Percentiles rank a stretch among this genome's conserved stretches.
Conservation (phyloP, 1,140 invertebrate species). For the Brachionus angularis region DNA sequence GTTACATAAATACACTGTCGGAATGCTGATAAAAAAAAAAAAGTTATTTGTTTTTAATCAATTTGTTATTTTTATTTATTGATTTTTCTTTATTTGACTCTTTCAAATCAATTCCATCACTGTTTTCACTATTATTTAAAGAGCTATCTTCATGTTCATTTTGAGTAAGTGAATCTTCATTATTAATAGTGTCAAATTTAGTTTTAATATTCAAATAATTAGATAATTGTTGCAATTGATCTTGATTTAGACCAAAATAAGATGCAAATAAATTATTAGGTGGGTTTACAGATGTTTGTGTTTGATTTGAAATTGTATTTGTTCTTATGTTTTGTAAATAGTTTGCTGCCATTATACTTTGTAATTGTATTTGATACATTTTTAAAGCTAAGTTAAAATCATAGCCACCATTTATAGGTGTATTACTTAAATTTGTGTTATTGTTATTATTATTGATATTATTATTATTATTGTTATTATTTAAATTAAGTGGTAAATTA, state of each 20-base stretch:
- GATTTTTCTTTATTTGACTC: conserved; percentile 12
- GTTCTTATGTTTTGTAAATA: conserved; percentile 10
- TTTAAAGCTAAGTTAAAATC: conserved; percentile 29
- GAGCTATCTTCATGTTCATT: background rate
- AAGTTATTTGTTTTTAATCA: too few relatives aligned
- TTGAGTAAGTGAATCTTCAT: too few relatives aligned
- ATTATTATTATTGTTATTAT: background rate
- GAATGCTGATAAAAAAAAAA: conserved; percentile 1
- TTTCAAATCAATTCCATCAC: background rate
- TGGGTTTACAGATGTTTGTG: too few relatives aligned
- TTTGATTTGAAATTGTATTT: too few relatives aligned
- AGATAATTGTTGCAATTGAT: background rate
- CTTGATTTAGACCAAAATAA: conserved; percentile 12
- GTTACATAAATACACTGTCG: conserved; percentile 37
- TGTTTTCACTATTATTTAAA: conserved; percentile 26
- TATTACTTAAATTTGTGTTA: background rate
- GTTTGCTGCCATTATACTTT: conserved; percentile 41
- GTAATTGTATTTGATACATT: conserved; percentile 43
- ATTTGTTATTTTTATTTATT: too few relatives aligned
- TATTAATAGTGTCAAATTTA: background rate
- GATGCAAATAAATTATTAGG: background rate
- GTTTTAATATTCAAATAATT: conserved; percentile 2
- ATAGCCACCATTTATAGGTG: background rate
- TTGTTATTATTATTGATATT: background rate
- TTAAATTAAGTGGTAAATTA: too few relatives aligned